Conservation (phyloP, 1,140 invertebrate genomes). For the Trinorchestia longiramus region DNA sequence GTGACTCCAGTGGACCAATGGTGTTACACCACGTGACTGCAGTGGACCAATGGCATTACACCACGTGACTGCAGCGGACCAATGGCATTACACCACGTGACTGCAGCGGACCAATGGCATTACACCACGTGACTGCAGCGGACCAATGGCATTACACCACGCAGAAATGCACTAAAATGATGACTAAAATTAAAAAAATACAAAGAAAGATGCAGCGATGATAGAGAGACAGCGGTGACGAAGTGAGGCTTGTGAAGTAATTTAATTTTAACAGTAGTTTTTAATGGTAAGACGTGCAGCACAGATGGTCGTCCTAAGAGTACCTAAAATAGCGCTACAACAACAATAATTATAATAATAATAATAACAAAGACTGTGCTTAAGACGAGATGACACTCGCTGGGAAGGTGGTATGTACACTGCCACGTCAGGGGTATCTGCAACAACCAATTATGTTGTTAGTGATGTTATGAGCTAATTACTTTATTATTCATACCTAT, state of each 20-base stretch:
- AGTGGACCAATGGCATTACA: not conserved
- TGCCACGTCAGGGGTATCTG: not conserved
- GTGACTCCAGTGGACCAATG: not conserved
- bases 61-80: not conserved
- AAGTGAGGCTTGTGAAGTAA: not conserved
- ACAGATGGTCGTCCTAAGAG: constrained; percentile 13
- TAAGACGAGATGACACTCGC: not conserved
- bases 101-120: not conserved
- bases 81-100: not conserved
- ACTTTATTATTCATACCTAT: not conserved
- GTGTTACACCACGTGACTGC: not conserved
- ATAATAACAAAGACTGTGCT: constrained; percentile 41
- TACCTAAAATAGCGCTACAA: constrained; percentile 27
- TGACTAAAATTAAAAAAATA: not conserved
- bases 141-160: not conserved
- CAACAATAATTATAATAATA: constrained; percentile 12
- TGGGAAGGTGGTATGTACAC: not conserved
- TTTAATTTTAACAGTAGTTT: not conserved
- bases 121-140: not conserved
- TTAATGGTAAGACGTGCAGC: not conserved
- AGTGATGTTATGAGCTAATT: not conserved
- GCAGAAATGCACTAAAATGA: not conserved
- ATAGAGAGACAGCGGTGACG: not conserved
- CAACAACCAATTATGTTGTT: not conserved
- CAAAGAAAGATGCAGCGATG: not conserved